Evolutionary conservation across 2,888 invertebrate genomes (phyloP), one percentile per base, ranked within the genome.

Genomic region (Polylopha cassiicola): DNA sequence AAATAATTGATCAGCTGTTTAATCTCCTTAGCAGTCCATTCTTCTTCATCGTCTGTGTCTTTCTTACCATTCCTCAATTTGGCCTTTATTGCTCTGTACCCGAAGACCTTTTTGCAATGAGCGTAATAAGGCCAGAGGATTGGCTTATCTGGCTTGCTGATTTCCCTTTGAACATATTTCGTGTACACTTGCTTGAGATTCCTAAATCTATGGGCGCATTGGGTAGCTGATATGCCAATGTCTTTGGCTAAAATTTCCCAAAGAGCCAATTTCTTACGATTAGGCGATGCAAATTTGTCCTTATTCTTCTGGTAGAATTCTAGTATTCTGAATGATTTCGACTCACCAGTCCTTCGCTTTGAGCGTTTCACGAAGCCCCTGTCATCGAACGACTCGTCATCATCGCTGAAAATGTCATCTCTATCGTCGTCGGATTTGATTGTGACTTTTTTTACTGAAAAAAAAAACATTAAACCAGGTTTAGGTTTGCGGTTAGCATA

Each of bases 81-180:
- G 0, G 58, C 55, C 44, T 79, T 84, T 1, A 84, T 60, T 0
- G 71, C 66, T 51, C 84, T 45, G 38, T 84, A 82, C 0, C 84
- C 82, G 10, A 84, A 85, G 0, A 80, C 79, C 56, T 81, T 85
- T 39, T 84, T 85, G 52, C 82, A 82, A 1, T 79, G 44, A 2
- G 62, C 55, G 5, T 77, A 84, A 33, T 84, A 81, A 0, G 81
- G 82, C 84, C 82, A 84, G 0, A 77, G 53, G 2, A 84, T 76
- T 0, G 76, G 74, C 53, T 70, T 73, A 39, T 79, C 79, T 0
- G 84, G 82, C 42, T 74, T 76, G 3, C 61, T 73, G 0, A 84
- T 77, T 37, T 85, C 84, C 32, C 77, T 66, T 44, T 81, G 74
- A 0, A 84, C 61, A 2, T 75, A 73, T 0, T 64, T 57, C 0